Percentiles rank a stretch among this genome's conserved stretches.
These are phyloP conservation scores for Limosa lapponica DNA, from an alignment of 2,797 vertebrate species.

Conservation along the genomic window DNA sequence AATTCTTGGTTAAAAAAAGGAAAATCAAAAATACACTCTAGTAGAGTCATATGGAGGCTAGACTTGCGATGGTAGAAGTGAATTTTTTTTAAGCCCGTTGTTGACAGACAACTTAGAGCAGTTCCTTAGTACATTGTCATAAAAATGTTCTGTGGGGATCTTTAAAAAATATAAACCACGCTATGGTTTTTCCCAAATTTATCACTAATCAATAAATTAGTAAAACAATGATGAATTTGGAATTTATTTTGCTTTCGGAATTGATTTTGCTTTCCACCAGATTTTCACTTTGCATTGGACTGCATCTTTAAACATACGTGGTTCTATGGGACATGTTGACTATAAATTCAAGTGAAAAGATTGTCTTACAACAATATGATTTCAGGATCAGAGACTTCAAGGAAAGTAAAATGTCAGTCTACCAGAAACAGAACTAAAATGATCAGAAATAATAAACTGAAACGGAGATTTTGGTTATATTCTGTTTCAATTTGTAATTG, in stretches of 20 bases:
- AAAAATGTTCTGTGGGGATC: background rate
- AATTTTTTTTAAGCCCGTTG: background rate
- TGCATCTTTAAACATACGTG: accelerated
- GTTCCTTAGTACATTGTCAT: background rate
- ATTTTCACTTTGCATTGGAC: background rate
- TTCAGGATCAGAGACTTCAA: background rate
- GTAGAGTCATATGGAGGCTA: background rate
- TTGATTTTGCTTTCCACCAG: background rate
- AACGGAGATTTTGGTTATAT: background rate
- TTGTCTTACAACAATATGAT: background rate
- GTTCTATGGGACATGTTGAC: background rate
- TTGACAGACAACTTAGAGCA: background rate
- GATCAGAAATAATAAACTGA: background rate
- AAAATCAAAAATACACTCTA: background rate
- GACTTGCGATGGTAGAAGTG: background rate
- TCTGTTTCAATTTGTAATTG: background rate
- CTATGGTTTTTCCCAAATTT: background rate
- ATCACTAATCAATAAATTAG: background rate
- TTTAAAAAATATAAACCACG: background rate
- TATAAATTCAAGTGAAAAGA: background rate
- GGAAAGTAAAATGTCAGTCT: background rate
- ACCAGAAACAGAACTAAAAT: background rate
- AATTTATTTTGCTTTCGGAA: background rate
- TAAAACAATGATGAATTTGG: background rate
- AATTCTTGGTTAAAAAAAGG: background rate